Percentiles rank a stretch among this genome's conserved stretches.
These are phyloP conservation scores for Leptinotarsa texana DNA, from an alignment of 1,140 invertebrate species.

Conservation along the genomic window DNA sequence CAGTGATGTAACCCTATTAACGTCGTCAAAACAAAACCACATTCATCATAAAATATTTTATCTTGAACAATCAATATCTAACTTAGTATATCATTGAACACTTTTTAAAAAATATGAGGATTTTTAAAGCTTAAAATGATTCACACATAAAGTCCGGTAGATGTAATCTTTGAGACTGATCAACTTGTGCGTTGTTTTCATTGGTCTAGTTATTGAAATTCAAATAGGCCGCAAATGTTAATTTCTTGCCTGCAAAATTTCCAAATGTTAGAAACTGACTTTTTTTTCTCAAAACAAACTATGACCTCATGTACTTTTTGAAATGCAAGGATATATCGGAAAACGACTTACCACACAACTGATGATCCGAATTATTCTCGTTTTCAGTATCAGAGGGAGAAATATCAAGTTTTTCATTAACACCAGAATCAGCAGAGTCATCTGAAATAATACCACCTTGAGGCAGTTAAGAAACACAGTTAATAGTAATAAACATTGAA, in stretches of 20 bases:
- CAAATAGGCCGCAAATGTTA: conserved; percentile 30
- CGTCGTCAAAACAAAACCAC: conserved; percentile 10
- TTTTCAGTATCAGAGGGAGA: conserved; percentile 43
- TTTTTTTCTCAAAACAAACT: background rate
- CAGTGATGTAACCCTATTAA: conserved; percentile 17
- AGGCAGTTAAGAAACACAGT: background rate
- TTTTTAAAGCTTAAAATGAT: conserved; percentile 11
- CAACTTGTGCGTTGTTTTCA: conserved; percentile 11
- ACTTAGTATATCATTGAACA: conserved; percentile 9
- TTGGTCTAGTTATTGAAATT: conserved; percentile 34
- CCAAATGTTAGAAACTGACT: no score
- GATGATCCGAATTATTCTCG: conserved; percentile 20
- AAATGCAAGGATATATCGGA: no score
- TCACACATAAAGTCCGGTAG: background rate
- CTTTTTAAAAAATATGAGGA: conserved; percentile 14
- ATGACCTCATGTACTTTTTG: no score
- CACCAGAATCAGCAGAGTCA: conserved; percentile 52
- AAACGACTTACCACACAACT: conserved; percentile 20
- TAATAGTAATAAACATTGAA: no score
- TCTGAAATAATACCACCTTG: conserved; percentile 41
- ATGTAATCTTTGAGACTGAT: background rate
- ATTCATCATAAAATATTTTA: background rate
- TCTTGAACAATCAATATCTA: conserved; percentile 18
- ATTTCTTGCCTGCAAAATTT: conserved; percentile 27
- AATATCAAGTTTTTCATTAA: conserved; percentile 46